Conservation (phyloP, 2,113 vertebrate species). For the Syrrhaptes paradoxus region DNA sequence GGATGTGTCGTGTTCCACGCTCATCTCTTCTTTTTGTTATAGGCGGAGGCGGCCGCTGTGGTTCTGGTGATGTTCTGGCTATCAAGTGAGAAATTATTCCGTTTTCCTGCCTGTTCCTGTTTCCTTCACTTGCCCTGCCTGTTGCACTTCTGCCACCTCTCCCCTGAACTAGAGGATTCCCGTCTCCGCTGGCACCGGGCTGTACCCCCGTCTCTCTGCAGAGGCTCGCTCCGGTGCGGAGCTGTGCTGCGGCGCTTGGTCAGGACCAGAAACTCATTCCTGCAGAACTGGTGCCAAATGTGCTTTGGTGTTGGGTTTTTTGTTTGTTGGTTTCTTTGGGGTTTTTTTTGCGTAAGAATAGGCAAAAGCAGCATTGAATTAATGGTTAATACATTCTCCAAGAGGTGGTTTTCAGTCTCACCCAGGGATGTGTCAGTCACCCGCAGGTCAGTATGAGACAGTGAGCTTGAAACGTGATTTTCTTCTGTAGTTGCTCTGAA, state of each 20-base stretch:
- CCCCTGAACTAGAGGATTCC: background rate
- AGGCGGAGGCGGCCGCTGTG: background rate
- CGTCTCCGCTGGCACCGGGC: background rate
- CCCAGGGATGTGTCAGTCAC: background rate
- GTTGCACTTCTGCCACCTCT: background rate
- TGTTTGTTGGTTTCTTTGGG: no score
- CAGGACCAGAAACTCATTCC: background rate
- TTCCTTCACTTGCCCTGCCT: no score
- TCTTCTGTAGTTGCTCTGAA: background rate
- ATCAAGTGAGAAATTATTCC: background rate
- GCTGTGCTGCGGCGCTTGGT: background rate
- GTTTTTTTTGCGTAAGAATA: background rate
- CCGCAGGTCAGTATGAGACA: background rate
- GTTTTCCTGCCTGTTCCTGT: background rate
- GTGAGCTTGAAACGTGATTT: background rate
- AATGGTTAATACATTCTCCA: background rate
- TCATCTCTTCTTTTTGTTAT: background rate
- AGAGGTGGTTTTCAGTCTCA: background rate
- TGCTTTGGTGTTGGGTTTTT: no score
- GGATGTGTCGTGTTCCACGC: rapidly evolving
- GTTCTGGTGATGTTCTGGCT: background rate
- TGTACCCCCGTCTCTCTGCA: background rate
- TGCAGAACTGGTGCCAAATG: background rate
- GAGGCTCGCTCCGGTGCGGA: background rate
- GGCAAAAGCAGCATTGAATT: background rate